Evolutionary conservation across 2,888 invertebrate species (phyloP).

Genomic region (Aphodius sticticus): DNA sequence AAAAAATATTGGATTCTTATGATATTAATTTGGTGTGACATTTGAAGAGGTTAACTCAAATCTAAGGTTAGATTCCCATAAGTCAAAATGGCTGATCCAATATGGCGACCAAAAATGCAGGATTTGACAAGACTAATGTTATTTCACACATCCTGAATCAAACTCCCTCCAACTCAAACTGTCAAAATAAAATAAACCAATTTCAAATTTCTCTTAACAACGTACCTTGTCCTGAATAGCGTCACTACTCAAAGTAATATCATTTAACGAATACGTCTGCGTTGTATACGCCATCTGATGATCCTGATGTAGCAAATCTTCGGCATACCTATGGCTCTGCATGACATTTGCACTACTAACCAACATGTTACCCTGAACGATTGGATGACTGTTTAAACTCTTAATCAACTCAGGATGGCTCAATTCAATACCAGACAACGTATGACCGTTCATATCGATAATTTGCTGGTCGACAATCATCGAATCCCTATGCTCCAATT

Average conservation of each 20-base stretch:
- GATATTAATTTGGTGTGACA: too few relatives aligned
- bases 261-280: slow-evolving; percentile 39
- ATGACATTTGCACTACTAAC: slow-evolving; percentile 43
- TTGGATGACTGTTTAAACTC: slow-evolving; percentile 54
- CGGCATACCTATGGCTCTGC: slow-evolving; percentile 46
- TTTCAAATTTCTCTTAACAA: background rate
- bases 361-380: slow-evolving; percentile 49
- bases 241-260: slow-evolving; percentile 37
- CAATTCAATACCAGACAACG: slow-evolving; percentile 54
- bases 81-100: too few relatives aligned
- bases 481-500: slow-evolving; percentile 51
- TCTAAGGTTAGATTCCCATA: too few relatives aligned
- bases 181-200: too few relatives aligned
- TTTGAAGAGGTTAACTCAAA: too few relatives aligned
- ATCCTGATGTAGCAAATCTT: slow-evolving; percentile 52
- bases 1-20: too few relatives aligned
- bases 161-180: too few relatives aligned
- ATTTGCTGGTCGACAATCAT: slow-evolving; percentile 54
- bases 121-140: too few relatives aligned
- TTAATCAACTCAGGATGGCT: slow-evolving; percentile 54
- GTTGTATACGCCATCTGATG: slow-evolving; percentile 45
- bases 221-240: slow-evolving; percentile 30
- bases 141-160: too few relatives aligned
- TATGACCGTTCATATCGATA: slow-evolving; percentile 52
- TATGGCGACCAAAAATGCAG: too few relatives aligned